phyloP scores from a whole-genome alignment of 1,140 invertebrate genomes.

The Procambarus virginalis region DNA sequence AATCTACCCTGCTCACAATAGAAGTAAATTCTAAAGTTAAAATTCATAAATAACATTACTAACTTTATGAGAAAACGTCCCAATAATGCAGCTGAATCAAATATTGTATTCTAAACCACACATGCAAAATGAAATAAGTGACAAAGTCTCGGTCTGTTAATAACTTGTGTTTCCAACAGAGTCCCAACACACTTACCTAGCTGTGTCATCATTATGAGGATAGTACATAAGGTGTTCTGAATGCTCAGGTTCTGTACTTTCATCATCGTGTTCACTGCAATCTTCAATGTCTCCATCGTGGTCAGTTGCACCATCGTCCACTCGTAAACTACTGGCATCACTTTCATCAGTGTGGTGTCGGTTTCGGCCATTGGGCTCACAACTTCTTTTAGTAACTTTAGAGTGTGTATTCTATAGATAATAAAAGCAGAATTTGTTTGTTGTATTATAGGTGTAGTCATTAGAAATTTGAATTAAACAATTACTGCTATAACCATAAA shows the following conservation, averaged over 20 bases:
- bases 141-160: background rate
- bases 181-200: constrained; percentile 66
- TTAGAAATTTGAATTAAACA: background rate
- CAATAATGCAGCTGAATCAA: too few relatives aligned
- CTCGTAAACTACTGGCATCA: constrained; percentile 68
- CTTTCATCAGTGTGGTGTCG: constrained; percentile 79
- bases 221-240: constrained; percentile 78
- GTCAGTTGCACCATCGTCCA: constrained; percentile 81
- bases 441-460: background rate
- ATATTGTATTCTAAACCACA: too few relatives aligned
- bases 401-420: constrained; percentile 69
- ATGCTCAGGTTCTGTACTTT: constrained; percentile 84
- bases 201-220: constrained; percentile 78
- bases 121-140: background rate
- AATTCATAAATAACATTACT: too few relatives aligned
- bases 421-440: background rate
- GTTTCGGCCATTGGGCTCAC: constrained; percentile 35
- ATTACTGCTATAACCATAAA: background rate
- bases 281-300: constrained; percentile 91
- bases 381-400: constrained; percentile 49
- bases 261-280: constrained; percentile 86
- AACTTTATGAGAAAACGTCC: too few relatives aligned
- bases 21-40: too few relatives aligned
- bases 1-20: too few relatives aligned
- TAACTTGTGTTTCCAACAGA: background rate